Evolutionary conservation across 1,140 invertebrate genomes (phyloP).

Genomic region (Euura lappo): DNA sequence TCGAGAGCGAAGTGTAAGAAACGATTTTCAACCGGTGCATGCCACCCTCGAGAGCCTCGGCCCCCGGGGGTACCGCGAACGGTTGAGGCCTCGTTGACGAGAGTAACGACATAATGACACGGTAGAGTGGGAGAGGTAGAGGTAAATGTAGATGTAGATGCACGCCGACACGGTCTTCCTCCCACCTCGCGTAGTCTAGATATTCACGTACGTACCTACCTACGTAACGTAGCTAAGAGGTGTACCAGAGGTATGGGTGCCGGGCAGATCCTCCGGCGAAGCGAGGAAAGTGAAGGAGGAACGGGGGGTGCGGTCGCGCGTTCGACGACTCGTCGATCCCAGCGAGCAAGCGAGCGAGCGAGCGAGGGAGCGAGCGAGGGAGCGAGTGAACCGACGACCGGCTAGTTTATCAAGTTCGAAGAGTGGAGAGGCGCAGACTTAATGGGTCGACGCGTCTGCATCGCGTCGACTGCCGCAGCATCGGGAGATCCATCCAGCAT

Average conservation of each 20-base stretch:
- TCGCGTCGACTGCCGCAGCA: background rate
- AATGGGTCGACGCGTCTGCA: background rate
- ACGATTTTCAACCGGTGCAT: too few species aligned
- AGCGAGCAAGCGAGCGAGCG: too few species aligned
- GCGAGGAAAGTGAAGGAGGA: background rate
- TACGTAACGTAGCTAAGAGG: too few species aligned
- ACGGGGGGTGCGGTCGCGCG: background rate
- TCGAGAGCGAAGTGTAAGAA: too few species aligned
- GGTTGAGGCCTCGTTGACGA: constrained; percentile 51
- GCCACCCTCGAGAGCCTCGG: too few species aligned
- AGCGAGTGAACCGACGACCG: constrained; percentile 9
- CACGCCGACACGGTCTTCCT: too few species aligned
- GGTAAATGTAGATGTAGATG: constrained; percentile 36
- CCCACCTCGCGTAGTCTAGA: too few species aligned
- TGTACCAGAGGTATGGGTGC: too few species aligned
- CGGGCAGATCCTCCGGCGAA: too few species aligned
- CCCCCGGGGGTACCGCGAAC: constrained; percentile 9
- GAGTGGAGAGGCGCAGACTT: background rate
- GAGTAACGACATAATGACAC: constrained; percentile 61
- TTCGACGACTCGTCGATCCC: background rate
- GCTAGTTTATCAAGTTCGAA: constrained; percentile 29
- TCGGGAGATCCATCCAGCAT: background rate
- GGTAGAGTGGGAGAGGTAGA: constrained; percentile 53
- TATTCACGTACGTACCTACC: too few species aligned
- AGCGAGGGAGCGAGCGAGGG: background rate